Evolutionary conservation across 2,113 vertebrate species (phyloP), one percentile per base, ranked within the genome.

Genomic region (Paratilapia polleni): DNA sequence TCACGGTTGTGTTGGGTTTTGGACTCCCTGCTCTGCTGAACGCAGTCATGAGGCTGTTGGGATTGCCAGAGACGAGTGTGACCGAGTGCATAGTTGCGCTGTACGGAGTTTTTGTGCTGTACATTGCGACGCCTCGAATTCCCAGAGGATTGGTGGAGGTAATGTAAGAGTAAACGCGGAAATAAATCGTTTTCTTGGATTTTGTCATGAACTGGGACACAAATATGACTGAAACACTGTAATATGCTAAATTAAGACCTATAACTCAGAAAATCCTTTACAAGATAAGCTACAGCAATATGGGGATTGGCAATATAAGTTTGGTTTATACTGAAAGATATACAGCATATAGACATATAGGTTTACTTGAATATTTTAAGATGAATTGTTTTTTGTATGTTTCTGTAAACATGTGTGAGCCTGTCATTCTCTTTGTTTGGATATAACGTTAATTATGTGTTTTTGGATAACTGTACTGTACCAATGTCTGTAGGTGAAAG

Each of bases 111-210:
- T 96, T 96, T 59, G 95, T 97, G 31, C 4, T 95, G 70, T 95
- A 92, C 19, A 84, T 94, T 12, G 95, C 95, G 31, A 89, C 93
- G 56, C 95, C 96, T n/a, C 83, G 92, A 1, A 59, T 97, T 11
- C 95, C 95, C 0, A 93, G 97, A 79, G 96, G 96, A 28, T 61
- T 89, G 26, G 87, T 96, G 56, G 91, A 96, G 94, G 97, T 97
- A 94, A 77, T 1, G 20, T 22, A 41, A 61, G 4, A 62, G 13
- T 14, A 12, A 36, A 60, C 62, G 49, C 20, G 4, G 31, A 26
- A 12, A 73, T n/a, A 2, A 6, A 7, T 8, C 17, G 1, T 12
- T 77, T 2, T 31, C 20, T 24, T 22, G 3, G 11, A 8, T 64
- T 34, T 31, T 20, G 2, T 22, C 28, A 1, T 5, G 4, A 17